Evolutionary conservation across 1,140 invertebrate species (phyloP).

Genomic region (Thaumatotibia leucotreta): DNA sequence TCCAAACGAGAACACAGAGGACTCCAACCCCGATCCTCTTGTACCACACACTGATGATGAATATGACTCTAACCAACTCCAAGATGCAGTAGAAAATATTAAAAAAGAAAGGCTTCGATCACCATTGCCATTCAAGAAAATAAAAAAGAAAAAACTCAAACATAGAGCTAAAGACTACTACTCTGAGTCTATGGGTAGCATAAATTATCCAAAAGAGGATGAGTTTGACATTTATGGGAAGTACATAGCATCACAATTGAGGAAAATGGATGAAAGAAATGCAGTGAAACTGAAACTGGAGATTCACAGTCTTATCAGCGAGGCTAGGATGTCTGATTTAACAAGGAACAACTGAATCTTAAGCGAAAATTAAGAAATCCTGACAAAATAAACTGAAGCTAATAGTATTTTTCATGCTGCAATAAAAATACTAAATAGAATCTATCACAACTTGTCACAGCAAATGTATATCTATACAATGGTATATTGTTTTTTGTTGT

Average conservation of each 20-base stretch:
- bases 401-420: too few species aligned
- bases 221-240: slow-evolving; percentile 65
- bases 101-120: slow-evolving; percentile 28
- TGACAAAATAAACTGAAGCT: too few species aligned
- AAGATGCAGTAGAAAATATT: slow-evolving; percentile 27
- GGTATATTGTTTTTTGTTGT: too few species aligned
- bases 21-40: slow-evolving; percentile 42
- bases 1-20: slow-evolving; percentile 32
- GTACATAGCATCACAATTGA: slow-evolving; percentile 51
- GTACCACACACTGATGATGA: slow-evolving; percentile 47
- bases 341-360: neutral
- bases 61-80: slow-evolving; percentile 36
- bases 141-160: slow-evolving; percentile 54
- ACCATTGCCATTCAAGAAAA: slow-evolving; percentile 31
- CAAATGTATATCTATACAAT: too few species aligned
- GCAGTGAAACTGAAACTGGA: slow-evolving; percentile 47
- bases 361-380: too few species aligned
- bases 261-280: slow-evolving; percentile 47
- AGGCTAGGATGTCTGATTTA: slow-evolving; percentile 42
- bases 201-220: slow-evolving; percentile 35
- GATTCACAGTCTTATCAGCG: slow-evolving; percentile 51
- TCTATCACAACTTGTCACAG: too few species aligned
- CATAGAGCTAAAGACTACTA: slow-evolving; percentile 32
- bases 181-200: slow-evolving; percentile 20
- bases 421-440: too few species aligned